phyloP scores from a whole-genome alignment of 2,888 invertebrate species.

The Coremacera marginata region DNA sequence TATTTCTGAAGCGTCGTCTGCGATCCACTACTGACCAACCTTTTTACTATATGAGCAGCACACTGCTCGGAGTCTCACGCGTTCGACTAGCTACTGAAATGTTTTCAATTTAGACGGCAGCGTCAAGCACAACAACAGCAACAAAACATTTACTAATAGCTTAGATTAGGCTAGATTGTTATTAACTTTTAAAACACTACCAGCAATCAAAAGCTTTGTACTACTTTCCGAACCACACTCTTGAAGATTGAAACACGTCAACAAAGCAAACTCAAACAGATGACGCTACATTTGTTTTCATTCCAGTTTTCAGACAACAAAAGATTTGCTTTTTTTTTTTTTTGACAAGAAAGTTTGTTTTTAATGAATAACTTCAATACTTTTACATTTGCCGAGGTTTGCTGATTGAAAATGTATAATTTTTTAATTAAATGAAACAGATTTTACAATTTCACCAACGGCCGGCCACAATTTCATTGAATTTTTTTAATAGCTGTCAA shows the following conservation, averaged over 20 bases:
- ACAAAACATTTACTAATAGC: constrained; percentile 7
- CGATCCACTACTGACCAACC: background rate
- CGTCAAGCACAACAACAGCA: background rate
- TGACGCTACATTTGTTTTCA: background rate
- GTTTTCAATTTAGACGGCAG: background rate
- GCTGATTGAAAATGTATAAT: too few relatives aligned
- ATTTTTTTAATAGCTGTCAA: background rate
- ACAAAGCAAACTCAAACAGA: background rate
- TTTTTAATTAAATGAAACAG: too few relatives aligned
- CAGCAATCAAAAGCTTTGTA: background rate
- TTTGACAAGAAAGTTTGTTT: background rate
- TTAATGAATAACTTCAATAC: too few relatives aligned
- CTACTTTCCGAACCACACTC: background rate
- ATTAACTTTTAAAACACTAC: constrained; percentile 10
- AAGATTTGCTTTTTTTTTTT: too few relatives aligned
- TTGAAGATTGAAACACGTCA: background rate
- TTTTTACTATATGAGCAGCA: background rate
- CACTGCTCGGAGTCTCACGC: background rate
- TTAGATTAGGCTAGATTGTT: constrained; percentile 24
- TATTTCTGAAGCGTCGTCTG: background rate
- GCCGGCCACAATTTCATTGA: background rate
- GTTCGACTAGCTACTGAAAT: background rate
- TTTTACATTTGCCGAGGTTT: too few relatives aligned
- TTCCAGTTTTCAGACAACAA: background rate
- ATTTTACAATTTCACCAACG: too few relatives aligned